Percentiles rank a stretch among this genome's conserved stretches.
phyloP scores from a whole-genome alignment of 2,888 invertebrate species.

The Microlaimidae sp. region DNA sequence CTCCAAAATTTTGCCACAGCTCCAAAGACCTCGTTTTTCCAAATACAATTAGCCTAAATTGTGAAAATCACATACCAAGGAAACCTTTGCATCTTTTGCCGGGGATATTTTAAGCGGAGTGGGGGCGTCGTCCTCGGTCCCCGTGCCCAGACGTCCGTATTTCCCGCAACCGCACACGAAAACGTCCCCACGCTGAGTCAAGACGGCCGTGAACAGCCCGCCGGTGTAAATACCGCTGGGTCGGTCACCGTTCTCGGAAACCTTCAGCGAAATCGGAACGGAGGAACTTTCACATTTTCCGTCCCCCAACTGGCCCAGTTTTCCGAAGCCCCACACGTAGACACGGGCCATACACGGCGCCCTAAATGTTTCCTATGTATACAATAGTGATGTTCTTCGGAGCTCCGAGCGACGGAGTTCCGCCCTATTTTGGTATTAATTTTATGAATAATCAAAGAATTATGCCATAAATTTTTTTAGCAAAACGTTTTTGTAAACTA shows the following conservation, averaged over 20 bases:
- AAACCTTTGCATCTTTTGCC: conserved; percentile 10
- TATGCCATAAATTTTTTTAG: too few relatives aligned
- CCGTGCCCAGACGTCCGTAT: conserved; percentile 24
- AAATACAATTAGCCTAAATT: too few relatives aligned
- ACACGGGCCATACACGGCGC: too few relatives aligned
- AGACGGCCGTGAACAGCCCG: conserved; percentile 20
- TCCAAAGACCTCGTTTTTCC: too few relatives aligned
- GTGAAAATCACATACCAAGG: not conserved
- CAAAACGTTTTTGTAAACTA: too few relatives aligned
- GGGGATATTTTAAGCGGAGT: conserved; percentile 15
- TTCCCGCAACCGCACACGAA: conserved; percentile 23
- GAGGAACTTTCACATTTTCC: conserved; percentile 10
- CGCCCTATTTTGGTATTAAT: too few relatives aligned
- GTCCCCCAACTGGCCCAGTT: conserved; percentile 24
- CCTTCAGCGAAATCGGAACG: conserved; percentile 1
- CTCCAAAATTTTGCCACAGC: too few relatives aligned
- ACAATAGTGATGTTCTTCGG: too few relatives aligned
- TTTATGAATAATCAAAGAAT: too few relatives aligned
- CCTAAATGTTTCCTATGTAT: too few relatives aligned
- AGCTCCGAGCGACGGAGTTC: too few relatives aligned
- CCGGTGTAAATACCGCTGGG: conserved; percentile 18
- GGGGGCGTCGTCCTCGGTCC: conserved; percentile 16
- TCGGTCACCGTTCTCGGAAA: conserved; percentile 15
- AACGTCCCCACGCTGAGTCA: conserved; percentile 18
- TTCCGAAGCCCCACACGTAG: too few relatives aligned